phyloP scores from a whole-genome alignment of 1,140 invertebrate genomes.

The Mamestra configurata region DNA sequence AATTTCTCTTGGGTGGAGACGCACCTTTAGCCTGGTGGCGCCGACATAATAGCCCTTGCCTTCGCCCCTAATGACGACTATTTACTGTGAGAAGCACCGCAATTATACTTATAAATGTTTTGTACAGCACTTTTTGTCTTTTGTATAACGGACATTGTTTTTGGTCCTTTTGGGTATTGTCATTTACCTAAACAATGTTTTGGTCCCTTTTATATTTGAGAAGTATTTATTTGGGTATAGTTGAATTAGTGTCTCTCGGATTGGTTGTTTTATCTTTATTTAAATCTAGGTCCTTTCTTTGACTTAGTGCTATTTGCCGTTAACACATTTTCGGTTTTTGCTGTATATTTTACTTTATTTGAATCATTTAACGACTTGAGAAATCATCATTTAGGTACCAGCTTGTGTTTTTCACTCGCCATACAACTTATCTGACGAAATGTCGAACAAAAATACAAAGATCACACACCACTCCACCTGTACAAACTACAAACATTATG shows the following conservation, averaged over 20 bases:
- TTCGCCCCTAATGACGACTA: constrained; percentile 69
- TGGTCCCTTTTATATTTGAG: not conserved
- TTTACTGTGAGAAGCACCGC: constrained; percentile 67
- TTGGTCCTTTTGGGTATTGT: constrained; percentile 12
- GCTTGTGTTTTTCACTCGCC: no score
- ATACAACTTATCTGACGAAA: not conserved
- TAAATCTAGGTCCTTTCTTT: not conserved
- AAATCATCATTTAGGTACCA: no score
- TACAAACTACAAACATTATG: not conserved
- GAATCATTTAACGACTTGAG: no score
- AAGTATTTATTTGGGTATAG: no score
- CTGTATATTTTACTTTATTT: no score
- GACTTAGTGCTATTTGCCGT: no score
- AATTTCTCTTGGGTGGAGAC: no score
- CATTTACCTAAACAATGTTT: not conserved
- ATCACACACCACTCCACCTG: not conserved
- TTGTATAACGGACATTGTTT: not conserved
- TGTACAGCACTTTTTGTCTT: not conserved
- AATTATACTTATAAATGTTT: constrained; percentile 42
- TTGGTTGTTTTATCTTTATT: not conserved
- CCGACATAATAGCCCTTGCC: constrained; percentile 59
- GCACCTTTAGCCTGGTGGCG: constrained; percentile 16
- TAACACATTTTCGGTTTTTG: no score
- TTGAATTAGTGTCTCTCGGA: no score
- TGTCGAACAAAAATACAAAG: not conserved